Evolutionary conservation across 2,797 vertebrate genomes (phyloP).

Genomic region (Cephalopachus bancanus): DNA sequence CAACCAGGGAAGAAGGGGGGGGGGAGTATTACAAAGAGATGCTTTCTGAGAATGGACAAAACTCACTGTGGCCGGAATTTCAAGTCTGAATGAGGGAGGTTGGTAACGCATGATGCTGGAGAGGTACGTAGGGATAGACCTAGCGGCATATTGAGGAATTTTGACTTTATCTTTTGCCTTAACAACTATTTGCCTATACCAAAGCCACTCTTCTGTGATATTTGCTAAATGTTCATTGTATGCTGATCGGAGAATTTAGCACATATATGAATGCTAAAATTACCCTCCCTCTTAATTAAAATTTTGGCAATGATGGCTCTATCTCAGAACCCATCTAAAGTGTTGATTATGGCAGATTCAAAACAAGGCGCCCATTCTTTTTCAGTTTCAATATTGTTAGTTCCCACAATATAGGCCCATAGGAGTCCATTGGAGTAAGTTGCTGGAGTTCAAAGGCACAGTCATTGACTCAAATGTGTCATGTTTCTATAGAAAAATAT

Average conservation of each 20-base stretch:
- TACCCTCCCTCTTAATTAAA: not conserved
- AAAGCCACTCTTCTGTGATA: not conserved
- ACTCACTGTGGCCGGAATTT: not conserved
- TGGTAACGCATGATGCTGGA: not conserved
- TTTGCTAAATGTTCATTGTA: not conserved
- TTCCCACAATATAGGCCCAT: not conserved
- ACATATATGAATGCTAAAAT: not conserved
- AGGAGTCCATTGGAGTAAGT: not conserved
- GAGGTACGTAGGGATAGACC: not conserved
- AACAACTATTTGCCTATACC: not conserved
- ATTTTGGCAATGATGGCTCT: not conserved
- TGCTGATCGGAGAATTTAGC: not conserved
- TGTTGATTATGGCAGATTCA: not conserved
- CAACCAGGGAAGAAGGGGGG: not conserved
- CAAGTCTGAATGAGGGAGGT: not conserved
- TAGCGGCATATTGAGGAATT: not conserved
- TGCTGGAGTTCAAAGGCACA: not conserved
- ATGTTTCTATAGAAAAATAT: not conserved
- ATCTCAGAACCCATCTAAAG: not conserved
- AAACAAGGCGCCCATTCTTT: not conserved
- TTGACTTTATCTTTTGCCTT: not conserved
- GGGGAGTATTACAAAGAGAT: not conserved
- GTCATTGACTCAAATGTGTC: not conserved
- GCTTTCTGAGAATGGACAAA: not conserved
- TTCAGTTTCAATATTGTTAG: conserved; percentile 1